Evolutionary conservation across 1,140 invertebrate genomes (phyloP), one percentile per base, ranked within the genome.

Genomic region (Trachymyrmex septentrionalis): DNA sequence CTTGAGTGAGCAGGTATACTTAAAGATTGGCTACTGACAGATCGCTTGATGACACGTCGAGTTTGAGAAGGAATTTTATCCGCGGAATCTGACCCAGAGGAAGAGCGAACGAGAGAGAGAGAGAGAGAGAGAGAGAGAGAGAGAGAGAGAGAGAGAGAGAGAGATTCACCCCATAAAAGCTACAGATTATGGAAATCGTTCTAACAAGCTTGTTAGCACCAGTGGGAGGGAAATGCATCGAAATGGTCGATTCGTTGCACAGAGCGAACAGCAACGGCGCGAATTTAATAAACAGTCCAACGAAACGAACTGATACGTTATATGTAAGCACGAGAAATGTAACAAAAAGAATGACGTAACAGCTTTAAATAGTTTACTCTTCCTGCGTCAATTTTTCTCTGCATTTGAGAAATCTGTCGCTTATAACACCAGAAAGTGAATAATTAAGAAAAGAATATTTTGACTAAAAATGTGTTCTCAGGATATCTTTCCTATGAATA

Each of bases 181-280:
- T 80, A 80, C 30, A 57, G 48, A 69, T 66, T 69, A 80, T 80
- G 77, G 27, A 80, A 80, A 80, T 80, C 30, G 48, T 27, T 55
- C 77, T 80, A 80, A 80, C 77, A 69, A 80, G 77, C 77, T 80
- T 80, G 77, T 80, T 80, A 80, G 48, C 48, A 69, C 48, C 21
- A 7, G 48, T 63, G 64, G 77, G 12, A 55, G 64, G 9, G 34
- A 64, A 55, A 80, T 80, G 12, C 44, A 38, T 27, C 27, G 10
- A 38, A 12, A 24, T 48, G 64, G 9, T 38, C 30, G 30, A 69
- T 55, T 69, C 30, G 30, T 14, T 34, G 48, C 57, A n/a, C 21
- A 16, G 63, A 48, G 55, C 27, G 55, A 80, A 80, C 55, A 34
- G 63, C 30, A 63, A 50, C 21, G 48, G 27, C 0, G 0, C 1